Base-by-base conservation (phyloP, 2,888 invertebrate species). In the Uloborus plumipes region DNA sequence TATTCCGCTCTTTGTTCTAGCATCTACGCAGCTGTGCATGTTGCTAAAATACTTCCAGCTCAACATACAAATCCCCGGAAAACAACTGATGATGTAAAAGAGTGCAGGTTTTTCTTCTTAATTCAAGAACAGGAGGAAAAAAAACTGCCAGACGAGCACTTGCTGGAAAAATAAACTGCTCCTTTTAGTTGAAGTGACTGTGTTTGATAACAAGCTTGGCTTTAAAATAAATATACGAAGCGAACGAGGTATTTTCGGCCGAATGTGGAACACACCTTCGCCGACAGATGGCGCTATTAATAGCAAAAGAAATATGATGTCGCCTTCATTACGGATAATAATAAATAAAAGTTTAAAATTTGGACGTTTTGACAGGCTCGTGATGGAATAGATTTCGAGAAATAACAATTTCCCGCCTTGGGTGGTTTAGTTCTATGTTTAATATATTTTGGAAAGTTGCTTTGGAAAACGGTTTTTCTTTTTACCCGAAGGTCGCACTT, bases 191-290 rank as follows among this genome's bases (percentile, higher is more conserved):
- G 74, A 74, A 81, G 74, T 70, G 74, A 74, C 74, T 64, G 74
- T 81, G 80, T 81, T 81, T 81, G 80, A 81, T 81, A 81, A 81
- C 80, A 81, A 74, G 80, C 55, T 51, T 58, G 80, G 53, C 79
- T 74, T 81, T 81, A 81, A 81, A 81, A 81, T 75, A 81, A 81
- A 81, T 81, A 81, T 20, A 50, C 70, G 53, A 31, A 71, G 67
- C 55, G 50, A 78, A 78, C 65, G 77, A 64, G 64, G 74, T 70
- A 74, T 81, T 64, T 73, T 61, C 39, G 69, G 26, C 80, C 50
- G 67, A 78, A 78, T 78, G 51, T 78, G 70, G 77, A 71, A 58
- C 80, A 64, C 26, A 31, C 64, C 64, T 81, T 81, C 69, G 55
- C 26, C 80, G 70, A 81, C 74, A 81, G 80, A 81, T 81, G 74